Base-by-base conservation (phyloP, 2,888 invertebrate species). In the Tortrix viridana region DNA sequence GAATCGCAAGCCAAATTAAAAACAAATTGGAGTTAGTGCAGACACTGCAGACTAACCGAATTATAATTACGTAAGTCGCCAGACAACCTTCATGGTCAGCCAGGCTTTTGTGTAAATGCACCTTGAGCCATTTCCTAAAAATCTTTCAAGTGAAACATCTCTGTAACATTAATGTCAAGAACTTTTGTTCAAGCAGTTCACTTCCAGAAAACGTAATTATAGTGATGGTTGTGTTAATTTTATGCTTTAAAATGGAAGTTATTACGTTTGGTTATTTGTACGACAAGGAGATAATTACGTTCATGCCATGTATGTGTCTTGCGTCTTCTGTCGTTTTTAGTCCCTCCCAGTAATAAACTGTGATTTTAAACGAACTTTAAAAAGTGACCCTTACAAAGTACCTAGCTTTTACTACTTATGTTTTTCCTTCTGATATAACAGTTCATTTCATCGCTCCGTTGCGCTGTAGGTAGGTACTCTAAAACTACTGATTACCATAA, bases 31-130 rank as follows among this genome's bases (percentile, higher is more conserved):
- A 60, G 53, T 53, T 32, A 22, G 22, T 44, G 44, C 23, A 6
- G 48, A 20, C 43, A 22, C 18, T 44, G 44, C 23, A 6, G 48
- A 20, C 43, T 23, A 50, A 37, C 48, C 26, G 49, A 54, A 50
- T 56, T 43, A 22, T 37, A 49, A 56, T 50, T 44, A 62, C 20
- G 56, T 20, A 50, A 56, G 19, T 14, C 5, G 38, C 19, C 46
- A 62, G 62, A 67, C 65, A 71, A 69, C 75, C 76, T 77, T 76
- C 76, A 70, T 69, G 72, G 72, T 66, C 48, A 53, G 60, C 65
- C 63, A 59, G 49, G 59, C 64, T 57, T 58, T 71, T 74, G 68
- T 69, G 59, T 48, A 54, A 66, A 67, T 14, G 37, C 46, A 56
- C 75, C 74, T 75, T 75, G 74, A 61, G 61, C 68, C 63, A 58